Conservation (phyloP, 2,113 vertebrate genomes). For the Odobenus rosmarus region DNA sequence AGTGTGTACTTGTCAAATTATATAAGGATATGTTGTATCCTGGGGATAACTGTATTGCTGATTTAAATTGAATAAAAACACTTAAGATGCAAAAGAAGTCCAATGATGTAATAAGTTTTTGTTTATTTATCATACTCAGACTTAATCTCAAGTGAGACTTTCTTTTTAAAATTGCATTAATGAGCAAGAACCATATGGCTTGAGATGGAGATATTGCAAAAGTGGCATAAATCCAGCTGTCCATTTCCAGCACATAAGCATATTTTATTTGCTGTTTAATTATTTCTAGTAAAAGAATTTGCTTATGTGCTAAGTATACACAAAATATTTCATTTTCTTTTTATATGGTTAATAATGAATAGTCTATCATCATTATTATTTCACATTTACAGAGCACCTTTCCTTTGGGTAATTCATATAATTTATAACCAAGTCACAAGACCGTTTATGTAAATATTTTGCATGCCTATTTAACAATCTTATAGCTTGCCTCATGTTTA, state of each 20-base stretch:
- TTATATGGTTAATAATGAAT: slow-evolving; percentile 64
- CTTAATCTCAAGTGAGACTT: slow-evolving; percentile 59
- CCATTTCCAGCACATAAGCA: slow-evolving; percentile 76
- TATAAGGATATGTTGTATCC: background rate
- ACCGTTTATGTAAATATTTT: slow-evolving; percentile 76
- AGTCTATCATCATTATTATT: slow-evolving; percentile 72
- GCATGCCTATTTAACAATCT: slow-evolving; percentile 62
- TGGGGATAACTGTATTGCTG: background rate
- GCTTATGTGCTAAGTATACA: slow-evolving; percentile 64
- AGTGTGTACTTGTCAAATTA: background rate
- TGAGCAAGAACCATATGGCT: slow-evolving; percentile 63
- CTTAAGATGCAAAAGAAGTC: slow-evolving; percentile 31
- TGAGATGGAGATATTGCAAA: slow-evolving; percentile 71
- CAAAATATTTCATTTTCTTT: slow-evolving; percentile 67
- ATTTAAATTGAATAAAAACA: slow-evolving; percentile 58
- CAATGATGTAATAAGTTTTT: slow-evolving; percentile 34
- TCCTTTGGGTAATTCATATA: slow-evolving; percentile 64
- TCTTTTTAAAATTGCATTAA: slow-evolving; percentile 65
- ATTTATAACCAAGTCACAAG: slow-evolving; percentile 70
- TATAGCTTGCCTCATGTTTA: slow-evolving; percentile 70
- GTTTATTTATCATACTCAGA: slow-evolving; percentile 41
- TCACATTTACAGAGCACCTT: slow-evolving; percentile 61
- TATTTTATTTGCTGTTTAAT: slow-evolving; percentile 79
- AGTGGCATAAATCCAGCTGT: slow-evolving; percentile 79
- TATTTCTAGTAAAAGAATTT: slow-evolving; percentile 69